A percentile compares a stretch with the other conserved stretches of the same genome.
These are phyloP conservation scores for Bugulina stolonifera DNA, from an alignment of 2,888 invertebrate genomes.

Conservation along the genomic window DNA sequence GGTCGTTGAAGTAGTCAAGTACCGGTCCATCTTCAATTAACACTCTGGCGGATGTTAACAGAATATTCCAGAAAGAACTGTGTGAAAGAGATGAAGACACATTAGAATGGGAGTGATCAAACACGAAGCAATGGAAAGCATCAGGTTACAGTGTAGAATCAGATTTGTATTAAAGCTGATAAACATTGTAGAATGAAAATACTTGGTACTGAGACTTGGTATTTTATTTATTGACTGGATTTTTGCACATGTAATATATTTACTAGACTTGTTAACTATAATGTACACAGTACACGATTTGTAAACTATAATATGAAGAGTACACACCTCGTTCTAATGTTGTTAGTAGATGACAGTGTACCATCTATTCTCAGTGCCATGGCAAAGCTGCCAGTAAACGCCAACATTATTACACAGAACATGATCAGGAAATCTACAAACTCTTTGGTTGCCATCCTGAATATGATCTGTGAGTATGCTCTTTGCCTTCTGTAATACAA, in stretches of 20 bases:
- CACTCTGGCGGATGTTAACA: conserved; percentile 39
- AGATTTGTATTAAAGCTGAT: too few species aligned
- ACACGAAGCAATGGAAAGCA: too few species aligned
- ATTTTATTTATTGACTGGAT: too few species aligned
- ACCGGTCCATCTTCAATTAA: conserved; percentile 39
- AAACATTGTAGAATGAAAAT: too few species aligned
- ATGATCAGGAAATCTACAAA: conserved; percentile 40
- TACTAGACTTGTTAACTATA: too few species aligned
- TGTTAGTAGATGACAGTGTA: conserved; percentile 30
- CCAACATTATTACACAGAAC: conserved; percentile 40
- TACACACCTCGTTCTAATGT: background rate
- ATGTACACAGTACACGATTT: too few species aligned
- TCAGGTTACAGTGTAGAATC: too few species aligned
- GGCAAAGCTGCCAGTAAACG: conserved; percentile 41
- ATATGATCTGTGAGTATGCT: conserved; percentile 41
- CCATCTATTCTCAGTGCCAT: conserved; percentile 38
- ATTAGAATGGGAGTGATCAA: too few species aligned
- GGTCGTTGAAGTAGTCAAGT: conserved; percentile 36
- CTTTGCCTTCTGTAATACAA: conserved; percentile 43
- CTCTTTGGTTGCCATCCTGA: conserved; percentile 38
- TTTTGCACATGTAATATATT: too few species aligned
- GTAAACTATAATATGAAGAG: too few species aligned
- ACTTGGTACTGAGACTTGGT: too few species aligned
- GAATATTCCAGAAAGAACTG: conserved; percentile 39
- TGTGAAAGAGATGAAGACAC: too few species aligned